Percentiles rank a stretch among this genome's conserved stretches.
These are phyloP conservation scores for Thaumetopoea pityocampa DNA, from an alignment of 1,140 invertebrate genomes.

Conservation along the genomic window DNA sequence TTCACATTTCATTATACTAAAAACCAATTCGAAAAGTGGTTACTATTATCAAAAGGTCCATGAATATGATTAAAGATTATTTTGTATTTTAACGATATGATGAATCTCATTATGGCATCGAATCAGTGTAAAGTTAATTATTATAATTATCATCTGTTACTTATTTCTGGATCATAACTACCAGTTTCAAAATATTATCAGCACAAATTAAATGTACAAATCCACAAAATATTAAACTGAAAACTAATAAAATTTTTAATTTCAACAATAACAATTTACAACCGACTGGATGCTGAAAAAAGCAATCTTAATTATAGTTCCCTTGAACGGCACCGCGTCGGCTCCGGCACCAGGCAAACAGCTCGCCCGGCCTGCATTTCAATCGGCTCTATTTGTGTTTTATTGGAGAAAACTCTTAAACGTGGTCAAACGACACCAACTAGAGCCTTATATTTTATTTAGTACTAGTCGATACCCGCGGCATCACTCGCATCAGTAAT, in stretches of 20 bases:
- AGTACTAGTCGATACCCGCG: too few species aligned
- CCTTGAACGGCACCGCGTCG: slow-evolving; percentile 41
- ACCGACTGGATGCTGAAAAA: slow-evolving; percentile 63
- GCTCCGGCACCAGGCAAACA: slow-evolving; percentile 62
- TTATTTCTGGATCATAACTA: too few species aligned
- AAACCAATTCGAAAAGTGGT: too few species aligned
- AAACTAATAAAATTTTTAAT: slow-evolving; percentile 38
- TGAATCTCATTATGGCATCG: too few species aligned
- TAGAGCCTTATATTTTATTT: slow-evolving; percentile 71
- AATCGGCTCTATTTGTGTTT: slow-evolving; percentile 74
- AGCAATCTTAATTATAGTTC: slow-evolving; percentile 67
- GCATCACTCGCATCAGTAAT: too few species aligned
- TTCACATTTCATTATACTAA: slow-evolving; percentile 7
- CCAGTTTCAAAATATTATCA: background rate
- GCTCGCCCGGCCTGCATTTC: slow-evolving; percentile 68
- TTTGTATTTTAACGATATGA: too few species aligned
- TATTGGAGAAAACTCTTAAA: slow-evolving; percentile 62
- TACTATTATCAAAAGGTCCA: too few species aligned
- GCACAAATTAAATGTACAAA: background rate
- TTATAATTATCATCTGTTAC: too few species aligned
- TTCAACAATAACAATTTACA: slow-evolving; percentile 59
- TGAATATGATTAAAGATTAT: too few species aligned
- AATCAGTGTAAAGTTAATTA: too few species aligned
- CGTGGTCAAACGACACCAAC: slow-evolving; percentile 47
- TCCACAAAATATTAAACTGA: background rate